Evolutionary conservation across 2,797 vertebrate genomes (phyloP), one percentile per base, ranked within the genome.

Genomic region (Pangasius krempfi): DNA sequence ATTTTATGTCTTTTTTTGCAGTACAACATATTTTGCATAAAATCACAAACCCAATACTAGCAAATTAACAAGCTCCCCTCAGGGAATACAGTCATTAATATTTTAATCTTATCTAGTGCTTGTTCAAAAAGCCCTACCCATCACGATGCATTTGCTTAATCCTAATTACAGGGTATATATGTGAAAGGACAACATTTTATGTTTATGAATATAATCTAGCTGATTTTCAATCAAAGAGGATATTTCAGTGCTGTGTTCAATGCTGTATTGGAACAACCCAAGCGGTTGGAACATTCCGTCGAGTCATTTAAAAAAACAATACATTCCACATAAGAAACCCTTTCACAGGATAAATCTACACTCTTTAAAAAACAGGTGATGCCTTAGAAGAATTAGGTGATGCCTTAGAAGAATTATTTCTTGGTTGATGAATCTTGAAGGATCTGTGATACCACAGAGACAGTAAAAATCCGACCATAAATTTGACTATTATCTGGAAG

Each of bases 141-240:
- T 81, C 56, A 81, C 22, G 40, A 81, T 37, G 79, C 79, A 81
- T 81, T 81, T 52, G 44, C 33, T 80, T 80, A 80, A 80, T 80
- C 52, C n/a, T 80, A 58, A 80, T 80, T 80, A 58, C 10, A 80
- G 8, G 30, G n/a, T 30, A 37, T 79, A 30, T 54, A 79, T 60
- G 52, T 80, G 30, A n/a, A 75, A 76, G 25, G 25, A 76, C 44
- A 47, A 50, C 20, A 4, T 33, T 58, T n/a, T 58, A 37, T 37
- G 37, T 80, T 79, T 54, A 56, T 56, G n/a, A 79, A 56, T 79
- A 79, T 14, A 79, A 37, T 80, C 52, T 13, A 22, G 30, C 18
- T 33, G 1, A 80, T 80, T 80, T 79, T 56, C 50, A 79, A 33
- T 79, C 33, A 79, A 54, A 79, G n/a, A 79, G 56, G 76, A 54